These are phyloP conservation scores for Tiphia femorata DNA, from an alignment of 2,888 invertebrate species.

Conservation along the genomic window DNA sequence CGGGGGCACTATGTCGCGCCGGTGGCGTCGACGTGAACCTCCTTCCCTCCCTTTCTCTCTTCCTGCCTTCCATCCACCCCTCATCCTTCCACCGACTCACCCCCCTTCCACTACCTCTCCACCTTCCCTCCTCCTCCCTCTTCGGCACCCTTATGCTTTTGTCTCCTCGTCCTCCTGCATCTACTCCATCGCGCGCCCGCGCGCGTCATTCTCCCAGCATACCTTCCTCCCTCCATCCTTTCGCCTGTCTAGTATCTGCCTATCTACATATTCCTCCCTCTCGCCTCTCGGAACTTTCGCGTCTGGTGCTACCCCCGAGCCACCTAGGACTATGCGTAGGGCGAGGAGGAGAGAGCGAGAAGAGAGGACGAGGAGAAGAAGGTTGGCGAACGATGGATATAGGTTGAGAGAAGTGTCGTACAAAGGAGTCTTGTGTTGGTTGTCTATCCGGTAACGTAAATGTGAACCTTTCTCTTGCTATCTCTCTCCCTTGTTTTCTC, in stretches of 20 bases:
- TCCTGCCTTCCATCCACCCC: background rate
- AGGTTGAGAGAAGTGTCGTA: slow-evolving; percentile 46
- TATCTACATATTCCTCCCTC: background rate
- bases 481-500: slow-evolving; percentile 11
- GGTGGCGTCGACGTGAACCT: slow-evolving; percentile 49
- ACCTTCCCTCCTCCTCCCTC: slow-evolving; percentile 10
- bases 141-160: background rate
- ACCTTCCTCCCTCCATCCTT: background rate
- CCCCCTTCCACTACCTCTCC: slow-evolving; percentile 4
- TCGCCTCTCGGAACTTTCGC: too few species aligned
- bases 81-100: background rate
- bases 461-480: slow-evolving; percentile 1
- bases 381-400: too few species aligned
- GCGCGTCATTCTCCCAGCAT: background rate
- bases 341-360: too few species aligned
- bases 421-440: slow-evolving; percentile 48
- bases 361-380: too few species aligned
- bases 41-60: slow-evolving; percentile 13
- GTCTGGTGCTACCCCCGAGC: too few species aligned
- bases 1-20: slow-evolving; percentile 65
- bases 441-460: slow-evolving; percentile 34
- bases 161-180: background rate
- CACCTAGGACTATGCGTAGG: too few species aligned
- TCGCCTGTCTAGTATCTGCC: background rate
- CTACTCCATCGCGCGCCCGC: background rate